Base-by-base conservation (phyloP, 2,888 invertebrate species). In the Drosophila glabriapex region DNA sequence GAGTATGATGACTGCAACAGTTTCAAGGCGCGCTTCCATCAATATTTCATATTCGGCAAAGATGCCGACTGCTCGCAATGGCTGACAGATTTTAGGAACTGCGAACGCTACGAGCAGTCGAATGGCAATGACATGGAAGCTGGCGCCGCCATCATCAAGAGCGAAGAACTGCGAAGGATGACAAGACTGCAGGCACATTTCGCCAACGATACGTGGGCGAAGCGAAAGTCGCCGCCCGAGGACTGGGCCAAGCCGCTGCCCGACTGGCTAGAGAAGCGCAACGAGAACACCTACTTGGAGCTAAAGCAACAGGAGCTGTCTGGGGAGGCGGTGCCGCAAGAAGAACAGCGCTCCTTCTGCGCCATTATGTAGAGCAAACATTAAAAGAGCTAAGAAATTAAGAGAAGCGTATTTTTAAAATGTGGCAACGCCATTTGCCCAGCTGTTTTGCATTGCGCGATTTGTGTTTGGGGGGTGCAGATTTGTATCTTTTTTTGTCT, bases 161-260 rank as follows among this genome's bases (percentile, higher is more conserved):
- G 96, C 93, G 98, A 98, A 94, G 95, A 94, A 84, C 91, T 92
- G 10, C 94, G 97, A 56, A 94, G 96, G 70, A 82, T 94, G 37
- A 93, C 94, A 54, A 94, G 98, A 77, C 92, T 98, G 61, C 92
- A 93, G 66, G 95, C 95, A 0, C 97, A 97, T 92, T 95, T 95
- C 80, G 93, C 91, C 61, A 98, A 98, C 93, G 94, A 96, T 91
- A 94, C 96, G 1, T 98, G 98, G 98, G 94, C 95, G 85, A 96
- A 95, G 91, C 94, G 98, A 52, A 94, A 94, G 9, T 60, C 77
- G 28, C 98, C 98, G 0, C 98, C 98, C 0, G 93, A 94, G 61
- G 96, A 97, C 92, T 98, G 98, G 98, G 95, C 95, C 75, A 95
- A 95, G 76, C 97, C 97, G 0, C 92, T 98, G 68, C 98, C 98